Evolutionary conservation across 2,888 invertebrate species (phyloP), one percentile per base, ranked within the genome.

Genomic region (Teinopalpus imperialis): DNA sequence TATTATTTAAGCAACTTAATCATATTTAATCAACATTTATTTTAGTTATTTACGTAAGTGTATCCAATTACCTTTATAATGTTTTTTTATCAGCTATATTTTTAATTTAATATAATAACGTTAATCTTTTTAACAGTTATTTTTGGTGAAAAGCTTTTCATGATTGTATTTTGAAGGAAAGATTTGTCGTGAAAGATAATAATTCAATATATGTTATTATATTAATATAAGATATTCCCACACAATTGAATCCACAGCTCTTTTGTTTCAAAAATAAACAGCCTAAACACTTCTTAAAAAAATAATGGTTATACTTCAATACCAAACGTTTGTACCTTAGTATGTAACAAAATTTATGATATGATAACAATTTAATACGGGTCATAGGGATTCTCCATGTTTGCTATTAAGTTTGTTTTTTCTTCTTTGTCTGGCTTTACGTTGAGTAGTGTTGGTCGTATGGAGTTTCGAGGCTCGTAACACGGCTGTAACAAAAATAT

Each of bases 401-500:
- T 93, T 29, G 92, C 90, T 52, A 95, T 91, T 24, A 96, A 88
- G 57, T 92, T 93, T 68, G 92, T 93, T 79, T 95, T 95, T 61
- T 95, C 95, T 69, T 95, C 95, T 72, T 93, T 93, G 53, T 90
- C 83, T 2, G 82, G 79, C 44, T 88, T 88, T 0, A 78, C 51
- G 48, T 81, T 77, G 31, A 79, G 63, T 34, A 87, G 59, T 1
- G 73, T 74, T 37, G 87, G 82, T 48, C 83, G 61, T 55, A 87
- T 90, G 48, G 90, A 81, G 35, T 91, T 87, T 59, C 93, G 90
- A 18, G 96, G 95, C 77, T 96, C 96, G 66, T 94, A 94, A 74
- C 95, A 95, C 7, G 95, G 95, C 94, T 95, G 89, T 1, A 91
- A 92, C 73, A 79, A n/a, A n/a, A n/a, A n/a, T n/a, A n/a, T n/a